phyloP scores from a whole-genome alignment of 2,797 vertebrate species.

The Sebastes hopkinsi region DNA sequence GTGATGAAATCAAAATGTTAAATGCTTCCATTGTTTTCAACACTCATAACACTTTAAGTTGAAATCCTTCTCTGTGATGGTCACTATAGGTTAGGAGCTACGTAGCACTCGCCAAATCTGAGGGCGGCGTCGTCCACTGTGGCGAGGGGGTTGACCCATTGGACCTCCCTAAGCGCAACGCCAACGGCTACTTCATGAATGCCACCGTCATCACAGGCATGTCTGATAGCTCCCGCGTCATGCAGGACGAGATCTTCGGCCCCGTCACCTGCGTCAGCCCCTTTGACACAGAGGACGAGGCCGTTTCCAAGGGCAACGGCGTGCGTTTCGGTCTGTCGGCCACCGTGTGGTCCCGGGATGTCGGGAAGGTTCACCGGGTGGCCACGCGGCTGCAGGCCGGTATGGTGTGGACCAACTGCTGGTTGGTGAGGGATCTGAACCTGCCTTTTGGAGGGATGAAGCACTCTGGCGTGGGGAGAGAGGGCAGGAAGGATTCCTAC shows the following conservation, averaged over 20 bases:
- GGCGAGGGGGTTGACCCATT: constrained; percentile 91
- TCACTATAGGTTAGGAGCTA: constrained; percentile 87
- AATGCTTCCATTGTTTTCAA: neutral
- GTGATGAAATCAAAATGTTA: constrained; percentile 60
- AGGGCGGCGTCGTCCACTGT: constrained; percentile 90
- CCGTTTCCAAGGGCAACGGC: constrained; percentile 85
- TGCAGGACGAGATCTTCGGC: constrained; percentile 98
- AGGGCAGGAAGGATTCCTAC: constrained; percentile 93
- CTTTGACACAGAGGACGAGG: constrained; percentile 94
- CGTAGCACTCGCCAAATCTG: constrained; percentile 85
- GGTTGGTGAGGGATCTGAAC: constrained; percentile 95
- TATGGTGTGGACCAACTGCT: constrained; percentile 97
- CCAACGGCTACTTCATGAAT: constrained; percentile 91
- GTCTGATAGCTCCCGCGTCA: constrained; percentile 87
- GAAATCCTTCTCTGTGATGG: neutral
- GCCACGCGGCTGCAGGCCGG: constrained; percentile 89
- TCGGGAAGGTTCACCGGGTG: constrained; percentile 89
- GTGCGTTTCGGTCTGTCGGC: constrained; percentile 93
- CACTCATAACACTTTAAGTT: neutral
- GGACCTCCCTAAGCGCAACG: constrained; percentile 81
- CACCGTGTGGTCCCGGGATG: constrained; percentile 89
- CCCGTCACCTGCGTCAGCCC: constrained; percentile 91
- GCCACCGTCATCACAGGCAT: constrained; percentile 90
- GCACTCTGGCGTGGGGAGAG: constrained; percentile 92
- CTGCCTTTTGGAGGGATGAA: constrained; percentile 98